Evolutionary conservation across 23 tunicate species (phyloP).

Genomic region (Botrylloides violaceus): DNA sequence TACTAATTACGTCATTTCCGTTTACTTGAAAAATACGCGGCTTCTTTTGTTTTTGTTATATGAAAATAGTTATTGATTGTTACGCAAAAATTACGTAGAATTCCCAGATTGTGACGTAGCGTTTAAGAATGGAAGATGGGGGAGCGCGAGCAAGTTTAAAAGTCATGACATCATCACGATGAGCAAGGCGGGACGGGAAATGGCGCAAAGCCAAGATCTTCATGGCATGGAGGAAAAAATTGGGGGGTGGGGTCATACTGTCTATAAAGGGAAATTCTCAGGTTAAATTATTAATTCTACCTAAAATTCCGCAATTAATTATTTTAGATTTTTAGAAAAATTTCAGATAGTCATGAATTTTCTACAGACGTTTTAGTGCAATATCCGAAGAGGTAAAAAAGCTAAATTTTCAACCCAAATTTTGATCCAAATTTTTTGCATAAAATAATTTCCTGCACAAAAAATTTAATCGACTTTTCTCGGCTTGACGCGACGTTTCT

Average conservation of each 20-base stretch:
- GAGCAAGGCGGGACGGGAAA: too few species aligned
- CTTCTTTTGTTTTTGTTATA: neutral
- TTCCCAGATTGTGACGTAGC: too few species aligned
- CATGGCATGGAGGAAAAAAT: too few species aligned
- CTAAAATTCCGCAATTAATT: neutral
- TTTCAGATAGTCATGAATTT: too few species aligned
- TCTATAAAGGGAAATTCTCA: neutral
- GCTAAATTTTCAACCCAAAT: neutral
- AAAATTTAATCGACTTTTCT: constrained; percentile 53
- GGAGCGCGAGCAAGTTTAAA: too few species aligned
- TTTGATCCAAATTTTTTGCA: neutral
- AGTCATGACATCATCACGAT: too few species aligned
- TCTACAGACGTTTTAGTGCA: too few species aligned
- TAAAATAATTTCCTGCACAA: neutral
- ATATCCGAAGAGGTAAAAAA: neutral
- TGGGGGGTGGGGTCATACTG: neutral
- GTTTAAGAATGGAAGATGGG: too few species aligned
- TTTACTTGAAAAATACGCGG: too few species aligned
- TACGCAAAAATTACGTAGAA: too few species aligned
- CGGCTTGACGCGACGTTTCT: constrained; percentile 42
- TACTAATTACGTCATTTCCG: too few species aligned
- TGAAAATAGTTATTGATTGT: constrained; percentile 1
- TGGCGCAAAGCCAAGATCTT: too few species aligned
- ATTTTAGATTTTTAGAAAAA: neutral
- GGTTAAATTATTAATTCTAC: neutral